phyloP scores from a whole-genome alignment of 2,797 vertebrate species.

The Pampus argenteus region DNA sequence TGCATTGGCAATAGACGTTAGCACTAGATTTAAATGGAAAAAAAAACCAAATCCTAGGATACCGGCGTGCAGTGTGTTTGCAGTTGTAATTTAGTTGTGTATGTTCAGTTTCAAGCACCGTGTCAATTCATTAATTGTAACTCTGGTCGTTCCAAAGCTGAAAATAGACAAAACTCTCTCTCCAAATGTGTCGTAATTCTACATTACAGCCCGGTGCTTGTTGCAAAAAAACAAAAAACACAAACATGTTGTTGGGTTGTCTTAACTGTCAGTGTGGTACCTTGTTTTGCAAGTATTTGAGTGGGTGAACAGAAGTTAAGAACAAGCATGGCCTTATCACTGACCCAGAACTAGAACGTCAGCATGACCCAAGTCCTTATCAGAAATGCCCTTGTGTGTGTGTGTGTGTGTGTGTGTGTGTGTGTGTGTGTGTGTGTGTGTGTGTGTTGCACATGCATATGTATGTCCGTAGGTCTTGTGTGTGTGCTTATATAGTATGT shows the following conservation, averaged over 20 bases:
- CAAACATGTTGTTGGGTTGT: neutral
- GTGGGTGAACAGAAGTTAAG: constrained; percentile 57
- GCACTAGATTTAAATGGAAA: too few relatives aligned
- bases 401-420: constrained; percentile 26
- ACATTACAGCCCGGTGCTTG: neutral
- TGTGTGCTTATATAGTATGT: constrained; percentile 3
- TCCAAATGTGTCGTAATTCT: neutral
- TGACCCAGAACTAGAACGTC: constrained; percentile 66
- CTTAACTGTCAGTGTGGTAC: constrained; percentile 18
- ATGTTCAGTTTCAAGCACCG: neutral
- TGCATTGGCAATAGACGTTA: too few relatives aligned
- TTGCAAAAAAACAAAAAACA: too few relatives aligned
- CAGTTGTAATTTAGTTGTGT: neutral
- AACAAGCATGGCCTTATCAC: constrained; percentile 75
- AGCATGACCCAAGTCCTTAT: constrained; percentile 68
- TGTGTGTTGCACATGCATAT: constrained; percentile 29
- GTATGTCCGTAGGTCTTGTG: constrained; percentile 14
- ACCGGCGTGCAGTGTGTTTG: neutral
- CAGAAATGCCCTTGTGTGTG: constrained; percentile 41
- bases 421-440: constrained; percentile 16
- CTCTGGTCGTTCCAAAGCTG: too few relatives aligned
- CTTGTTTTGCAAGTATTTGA: constrained; percentile 52
- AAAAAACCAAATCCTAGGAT: neutral
- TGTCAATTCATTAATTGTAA: neutral
- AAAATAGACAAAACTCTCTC: neutral